phyloP scores from a whole-genome alignment of 1,140 invertebrate species.

The Potamilus streckersoni region DNA sequence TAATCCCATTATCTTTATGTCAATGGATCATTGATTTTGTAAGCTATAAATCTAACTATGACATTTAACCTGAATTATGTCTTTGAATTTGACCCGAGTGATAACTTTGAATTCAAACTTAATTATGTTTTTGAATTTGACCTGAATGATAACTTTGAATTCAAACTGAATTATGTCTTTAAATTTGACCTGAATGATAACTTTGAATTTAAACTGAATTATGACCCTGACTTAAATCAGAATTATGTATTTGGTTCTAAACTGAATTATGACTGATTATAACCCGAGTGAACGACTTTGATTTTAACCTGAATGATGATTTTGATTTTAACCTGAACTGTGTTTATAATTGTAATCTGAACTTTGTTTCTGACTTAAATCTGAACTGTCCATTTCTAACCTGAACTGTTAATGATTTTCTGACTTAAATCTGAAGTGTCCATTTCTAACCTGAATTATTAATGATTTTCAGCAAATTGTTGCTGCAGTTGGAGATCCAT shows the following conservation, averaged over 20 bases:
- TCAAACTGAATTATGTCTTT: not conserved
- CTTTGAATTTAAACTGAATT: too few species aligned
- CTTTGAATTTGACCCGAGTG: not conserved
- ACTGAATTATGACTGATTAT: not conserved
- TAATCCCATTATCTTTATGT: too few species aligned
- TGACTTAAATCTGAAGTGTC: not conserved
- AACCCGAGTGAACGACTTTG: not conserved
- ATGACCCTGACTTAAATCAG: too few species aligned
- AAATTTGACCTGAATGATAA: not conserved
- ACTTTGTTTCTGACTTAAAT: too few species aligned
- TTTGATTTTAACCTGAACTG: not conserved
- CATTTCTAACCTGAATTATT: not conserved
- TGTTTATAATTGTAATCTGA: not conserved
- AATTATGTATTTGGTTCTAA: not conserved
- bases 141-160: not conserved
- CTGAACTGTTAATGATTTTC: not conserved
- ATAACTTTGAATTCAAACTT: not conserved
- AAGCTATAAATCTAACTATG: too few species aligned
- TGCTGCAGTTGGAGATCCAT: slow-evolving; percentile 89
- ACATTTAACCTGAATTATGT: too few species aligned
- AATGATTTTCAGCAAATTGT: slow-evolving; percentile 77
- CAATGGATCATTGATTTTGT: too few species aligned
- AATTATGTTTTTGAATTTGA: too few species aligned
- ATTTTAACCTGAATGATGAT: slow-evolving; percentile 77
- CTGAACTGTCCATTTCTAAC: too few species aligned